Conservation (phyloP, 2,113 vertebrate genomes). For the Pseudopipra pipra region DNA sequence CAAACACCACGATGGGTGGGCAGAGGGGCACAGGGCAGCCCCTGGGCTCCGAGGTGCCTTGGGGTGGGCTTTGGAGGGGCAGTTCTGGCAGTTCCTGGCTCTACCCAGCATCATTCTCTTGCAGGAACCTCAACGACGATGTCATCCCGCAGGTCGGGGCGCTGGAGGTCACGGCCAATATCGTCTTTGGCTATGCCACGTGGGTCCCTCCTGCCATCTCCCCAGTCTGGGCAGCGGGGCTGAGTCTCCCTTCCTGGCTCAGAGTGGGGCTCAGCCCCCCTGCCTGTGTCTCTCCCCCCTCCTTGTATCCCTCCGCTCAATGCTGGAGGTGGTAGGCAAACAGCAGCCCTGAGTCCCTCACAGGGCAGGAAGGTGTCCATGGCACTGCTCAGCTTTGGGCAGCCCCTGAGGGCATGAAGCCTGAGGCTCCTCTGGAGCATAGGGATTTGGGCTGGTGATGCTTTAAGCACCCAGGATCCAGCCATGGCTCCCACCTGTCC, state of each 20-base stretch:
- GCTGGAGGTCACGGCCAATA: conserved; percentile 84
- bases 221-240: accelerated
- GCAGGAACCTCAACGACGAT: conserved; percentile 82
- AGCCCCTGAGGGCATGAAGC: background rate
- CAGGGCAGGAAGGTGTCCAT: background rate
- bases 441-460: background rate
- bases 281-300: accelerated
- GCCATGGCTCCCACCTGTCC: background rate
- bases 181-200: conserved; percentile 89
- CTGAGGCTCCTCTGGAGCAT: background rate
- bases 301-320: accelerated
- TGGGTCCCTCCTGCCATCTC: conserved; percentile 50
- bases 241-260: background rate
- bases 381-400: background rate
- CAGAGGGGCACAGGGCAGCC: background rate
- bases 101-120: background rate
- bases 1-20: accelerated
- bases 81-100: background rate
- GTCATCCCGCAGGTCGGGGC: conserved; percentile 76
- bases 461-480: background rate
- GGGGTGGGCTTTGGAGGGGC: background rate
- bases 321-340: background rate
- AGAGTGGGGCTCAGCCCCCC: accelerated
- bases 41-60: background rate
- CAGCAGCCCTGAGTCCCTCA: accelerated